A percentile compares a stretch with the other conserved stretches of the same genome.
phyloP scores from a whole-genome alignment of 2,113 vertebrate genomes.

The Daphoenositta chrysoptera region DNA sequence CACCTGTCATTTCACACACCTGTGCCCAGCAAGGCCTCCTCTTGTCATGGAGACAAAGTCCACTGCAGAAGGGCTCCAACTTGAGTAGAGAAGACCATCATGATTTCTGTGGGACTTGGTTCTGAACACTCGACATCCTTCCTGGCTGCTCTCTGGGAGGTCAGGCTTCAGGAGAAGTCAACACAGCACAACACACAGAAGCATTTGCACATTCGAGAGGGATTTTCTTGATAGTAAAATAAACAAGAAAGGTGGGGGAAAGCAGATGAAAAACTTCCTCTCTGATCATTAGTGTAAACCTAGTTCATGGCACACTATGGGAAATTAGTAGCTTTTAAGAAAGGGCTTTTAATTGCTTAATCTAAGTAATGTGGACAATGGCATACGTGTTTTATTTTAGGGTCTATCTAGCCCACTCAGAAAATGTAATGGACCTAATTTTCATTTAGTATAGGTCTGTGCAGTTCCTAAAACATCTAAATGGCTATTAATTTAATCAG shows the following conservation, averaged over 20 bases:
- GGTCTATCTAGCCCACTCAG: constrained; percentile 78
- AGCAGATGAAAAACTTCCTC: background rate
- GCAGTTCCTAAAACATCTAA: constrained; percentile 95
- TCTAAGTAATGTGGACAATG: constrained; percentile 78
- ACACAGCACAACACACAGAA: background rate
- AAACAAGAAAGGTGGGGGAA: constrained; percentile 24
- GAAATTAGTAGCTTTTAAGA: constrained; percentile 76
- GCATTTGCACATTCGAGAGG: background rate
- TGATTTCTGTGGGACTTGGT: background rate
- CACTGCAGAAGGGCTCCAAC: background rate
- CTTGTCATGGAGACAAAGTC: background rate
- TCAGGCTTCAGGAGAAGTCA: background rate
- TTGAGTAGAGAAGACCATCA: background rate
- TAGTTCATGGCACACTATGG: constrained; percentile 61
- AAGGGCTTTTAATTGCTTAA: constrained; percentile 83
- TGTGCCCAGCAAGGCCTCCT: background rate
- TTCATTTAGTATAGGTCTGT: constrained; percentile 85
- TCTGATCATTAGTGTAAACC: constrained; percentile 59
- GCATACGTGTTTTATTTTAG: constrained; percentile 84
- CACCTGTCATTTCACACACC: background rate
- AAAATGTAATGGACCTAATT: constrained; percentile 85
- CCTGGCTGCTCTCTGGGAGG: background rate
- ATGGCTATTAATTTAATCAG: constrained; percentile 98
- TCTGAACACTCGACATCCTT: background rate
- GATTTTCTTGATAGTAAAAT: constrained; percentile 2